Evolutionary conservation across 2,888 invertebrate species (phyloP).

Genomic region (Iselma pallidipennis): DNA sequence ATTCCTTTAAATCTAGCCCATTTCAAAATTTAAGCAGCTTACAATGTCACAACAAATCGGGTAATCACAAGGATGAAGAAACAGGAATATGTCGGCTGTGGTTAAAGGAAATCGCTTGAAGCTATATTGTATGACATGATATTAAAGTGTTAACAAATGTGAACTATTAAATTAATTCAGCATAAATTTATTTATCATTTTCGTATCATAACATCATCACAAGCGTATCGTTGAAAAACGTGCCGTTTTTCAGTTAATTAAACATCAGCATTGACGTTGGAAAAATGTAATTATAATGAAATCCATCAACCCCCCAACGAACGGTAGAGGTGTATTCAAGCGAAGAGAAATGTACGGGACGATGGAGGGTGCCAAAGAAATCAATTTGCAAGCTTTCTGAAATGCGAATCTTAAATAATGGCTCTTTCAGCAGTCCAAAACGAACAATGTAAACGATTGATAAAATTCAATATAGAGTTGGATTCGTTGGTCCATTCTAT

Average conservation of each 20-base stretch:
- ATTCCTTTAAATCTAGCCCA: not conserved
- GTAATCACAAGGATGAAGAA: not conserved
- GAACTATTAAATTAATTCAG: slow-evolving; percentile 6
- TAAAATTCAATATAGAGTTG: slow-evolving; percentile 22
- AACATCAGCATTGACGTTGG: slow-evolving; percentile 43
- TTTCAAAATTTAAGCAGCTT: not conserved
- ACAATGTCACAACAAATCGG: not conserved
- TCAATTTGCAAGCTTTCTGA: slow-evolving; percentile 54
- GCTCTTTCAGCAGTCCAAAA: slow-evolving; percentile 43
- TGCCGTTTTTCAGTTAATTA: slow-evolving; percentile 50
- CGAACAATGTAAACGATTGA: slow-evolving; percentile 1
- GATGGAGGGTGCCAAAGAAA: slow-evolving; percentile 47
- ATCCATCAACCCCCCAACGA: slow-evolving; percentile 49
- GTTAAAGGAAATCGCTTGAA: not conserved
- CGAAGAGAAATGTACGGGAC: slow-evolving; percentile 10
- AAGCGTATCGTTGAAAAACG: slow-evolving; percentile 35
- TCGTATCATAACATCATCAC: slow-evolving; percentile 43
- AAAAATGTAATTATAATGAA: slow-evolving; percentile 55
- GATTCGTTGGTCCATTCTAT: slow-evolving; percentile 16
- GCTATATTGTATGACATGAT: not conserved
- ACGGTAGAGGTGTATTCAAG: not conserved
- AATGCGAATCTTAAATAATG: slow-evolving; percentile 55
- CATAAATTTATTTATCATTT: slow-evolving; percentile 38
- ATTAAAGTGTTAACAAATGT: slow-evolving; percentile 7
- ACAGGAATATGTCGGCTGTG: not conserved